Conservation (phyloP, 2,888 invertebrate species). For the Tholera decimalis region DNA sequence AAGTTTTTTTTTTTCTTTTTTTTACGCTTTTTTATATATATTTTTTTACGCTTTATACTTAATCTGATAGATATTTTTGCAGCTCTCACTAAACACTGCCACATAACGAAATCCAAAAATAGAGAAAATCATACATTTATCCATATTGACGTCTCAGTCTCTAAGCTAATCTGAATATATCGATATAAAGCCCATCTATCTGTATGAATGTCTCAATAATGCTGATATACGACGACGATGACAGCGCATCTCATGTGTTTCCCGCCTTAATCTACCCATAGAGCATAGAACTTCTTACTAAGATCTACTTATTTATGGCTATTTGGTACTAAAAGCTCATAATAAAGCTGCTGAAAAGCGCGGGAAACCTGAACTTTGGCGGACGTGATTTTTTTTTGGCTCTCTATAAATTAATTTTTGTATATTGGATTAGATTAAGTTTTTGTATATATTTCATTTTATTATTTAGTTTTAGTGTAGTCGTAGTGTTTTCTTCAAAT, state of each 20-base stretch:
- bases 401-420: too few species aligned
- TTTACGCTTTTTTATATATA: too few species aligned
- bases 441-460: too few species aligned
- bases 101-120: slow-evolving; percentile 4
- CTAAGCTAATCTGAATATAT: slow-evolving; percentile 40
- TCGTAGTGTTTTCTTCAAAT: too few species aligned
- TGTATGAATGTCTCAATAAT: slow-evolving; percentile 39
- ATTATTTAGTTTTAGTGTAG: too few species aligned
- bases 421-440: too few species aligned
- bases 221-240: slow-evolving; percentile 45
- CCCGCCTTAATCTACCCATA: slow-evolving; percentile 14
- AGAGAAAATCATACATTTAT: slow-evolving; percentile 5
- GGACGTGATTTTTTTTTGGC: too few species aligned
- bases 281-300: slow-evolving; percentile 17
- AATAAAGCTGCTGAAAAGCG: not conserved
- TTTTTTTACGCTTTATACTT: too few species aligned
- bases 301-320: not conserved
- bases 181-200: slow-evolving; percentile 10
- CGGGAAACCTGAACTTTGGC: too few species aligned
- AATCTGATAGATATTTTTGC: too few species aligned
- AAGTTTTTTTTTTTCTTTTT: too few species aligned
- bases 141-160: slow-evolving; percentile 2
- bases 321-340: not conserved
- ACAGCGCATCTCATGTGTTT: slow-evolving; percentile 37
- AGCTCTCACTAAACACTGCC: not conserved